Evolutionary conservation across 2,888 invertebrate species (phyloP), one percentile per base, ranked within the genome.

Genomic region (Trachelus iudaicus): DNA sequence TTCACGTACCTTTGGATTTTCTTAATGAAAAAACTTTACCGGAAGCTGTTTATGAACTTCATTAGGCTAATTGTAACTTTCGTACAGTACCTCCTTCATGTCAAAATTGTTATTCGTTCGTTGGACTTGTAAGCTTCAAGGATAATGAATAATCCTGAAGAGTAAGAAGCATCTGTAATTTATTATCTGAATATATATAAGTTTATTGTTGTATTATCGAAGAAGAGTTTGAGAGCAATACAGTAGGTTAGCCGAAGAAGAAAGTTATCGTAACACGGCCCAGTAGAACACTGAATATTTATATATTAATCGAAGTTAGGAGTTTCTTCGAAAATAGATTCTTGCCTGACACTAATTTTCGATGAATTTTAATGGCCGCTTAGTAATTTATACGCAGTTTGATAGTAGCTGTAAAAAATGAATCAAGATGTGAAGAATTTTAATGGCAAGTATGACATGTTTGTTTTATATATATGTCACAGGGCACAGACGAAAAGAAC

Each of bases 401-500:
- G 9, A 23, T 23, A 9, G 23, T 23, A 40, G 15, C 40, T 40
- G 40, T 2, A 9, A 23, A 56, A 23, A 23, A 9, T 56, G 23
- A 9, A 56, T 23, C 2, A 9, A 56, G 40, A 56, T 6, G 31
- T 31, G 31, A 31, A 31, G 31, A 31, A 31, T 31, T 31, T 9
- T 9, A 56, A 56, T 23, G 23, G 23, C 23, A 56, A 56, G 56
- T 56, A 56, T 56, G 56, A 56, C 6, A 23, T 56, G 23, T 56
- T 23, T 56, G 2, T 23, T 23, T 23, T 56, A 56, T 56, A 56
- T 15, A 15, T 56, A 9, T 56, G 56, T 40, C 33, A 30, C 40
- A 33, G 68, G 68, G 40, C 33, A 75, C 40, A 68, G 79, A 74
- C 86, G 85, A 85, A 87, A 86, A 88, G 84, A 84, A 86, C 85